A percentile compares a stretch with the other conserved stretches of the same genome.
Conservation (phyloP, 2,797 vertebrate species). For the Cirrhinus molitorella region DNA sequence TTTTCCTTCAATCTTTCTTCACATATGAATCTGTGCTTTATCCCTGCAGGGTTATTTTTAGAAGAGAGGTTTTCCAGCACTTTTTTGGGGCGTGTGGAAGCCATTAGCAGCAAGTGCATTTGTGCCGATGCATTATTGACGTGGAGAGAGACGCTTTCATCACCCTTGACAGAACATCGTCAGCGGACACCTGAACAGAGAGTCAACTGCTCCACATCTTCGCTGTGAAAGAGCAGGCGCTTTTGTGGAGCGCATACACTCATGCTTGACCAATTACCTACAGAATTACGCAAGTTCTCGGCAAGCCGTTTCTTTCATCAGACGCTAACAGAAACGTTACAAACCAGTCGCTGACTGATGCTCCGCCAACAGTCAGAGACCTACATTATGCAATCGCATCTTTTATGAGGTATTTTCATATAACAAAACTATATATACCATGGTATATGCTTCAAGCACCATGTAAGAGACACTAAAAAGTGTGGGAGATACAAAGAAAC, state of each 20-base stretch:
- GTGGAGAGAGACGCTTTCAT: not conserved
- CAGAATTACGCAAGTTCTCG: not conserved
- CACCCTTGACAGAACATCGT: not conserved
- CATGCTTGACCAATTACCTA: not conserved
- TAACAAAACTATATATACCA: not conserved
- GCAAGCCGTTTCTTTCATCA: not conserved
- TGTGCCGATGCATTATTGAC: slow-evolving; percentile 47
- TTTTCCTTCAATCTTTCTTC: not conserved
- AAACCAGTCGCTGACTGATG: not conserved
- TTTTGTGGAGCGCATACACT: not conserved
- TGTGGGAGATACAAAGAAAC: not conserved
- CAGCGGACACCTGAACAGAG: not conserved
- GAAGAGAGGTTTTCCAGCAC: not conserved
- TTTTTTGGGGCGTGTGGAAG: not conserved
- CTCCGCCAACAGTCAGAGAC: not conserved
- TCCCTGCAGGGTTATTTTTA: slow-evolving; percentile 46
- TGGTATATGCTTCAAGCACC: not conserved
- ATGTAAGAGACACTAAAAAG: not conserved
- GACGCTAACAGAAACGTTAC: not conserved
- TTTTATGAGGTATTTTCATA: not conserved
- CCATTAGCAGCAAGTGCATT: slow-evolving; percentile 18
- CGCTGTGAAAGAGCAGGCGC: not conserved
- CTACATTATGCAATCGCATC: not conserved
- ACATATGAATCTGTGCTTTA: slow-evolving; percentile 24
- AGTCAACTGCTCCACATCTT: not conserved